Percentiles rank a stretch among this genome's conserved stretches.
phyloP scores from a whole-genome alignment of 2,888 invertebrate genomes.

The Drosophila lacicola region DNA sequence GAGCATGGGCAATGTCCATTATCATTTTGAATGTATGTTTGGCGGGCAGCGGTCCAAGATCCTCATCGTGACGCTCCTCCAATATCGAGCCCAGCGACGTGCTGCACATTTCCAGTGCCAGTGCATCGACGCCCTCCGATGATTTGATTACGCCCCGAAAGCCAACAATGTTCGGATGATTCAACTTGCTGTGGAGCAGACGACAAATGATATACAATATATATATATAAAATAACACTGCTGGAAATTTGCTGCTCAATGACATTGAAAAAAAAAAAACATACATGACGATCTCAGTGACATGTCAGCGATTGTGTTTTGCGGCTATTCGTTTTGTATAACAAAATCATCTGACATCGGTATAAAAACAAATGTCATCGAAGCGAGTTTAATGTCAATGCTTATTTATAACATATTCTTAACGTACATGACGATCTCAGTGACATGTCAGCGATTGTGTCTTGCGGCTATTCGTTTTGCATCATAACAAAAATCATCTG shows the following conservation, averaged over 20 bases:
- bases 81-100: conserved; percentile 90
- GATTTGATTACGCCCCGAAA: conserved; percentile 87
- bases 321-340: too few relatives aligned
- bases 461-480: too few relatives aligned
- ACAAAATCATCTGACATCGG: too few relatives aligned
- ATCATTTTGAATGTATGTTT: conserved; percentile 89
- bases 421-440: too few relatives aligned
- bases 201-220: not conserved
- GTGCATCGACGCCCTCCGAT: conserved; percentile 85
- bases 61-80: conserved; percentile 88
- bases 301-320: too few relatives aligned
- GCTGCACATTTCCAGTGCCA: conserved; percentile 93
- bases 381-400: too few relatives aligned
- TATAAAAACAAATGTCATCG: too few relatives aligned
- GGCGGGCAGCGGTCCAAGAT: conserved; percentile 87
- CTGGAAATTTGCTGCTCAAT: not conserved
- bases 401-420: too few relatives aligned
- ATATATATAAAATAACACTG: not conserved
- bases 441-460: too few relatives aligned
- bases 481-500: too few relatives aligned
- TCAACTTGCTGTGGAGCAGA: conserved; percentile 85
- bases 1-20: conserved; percentile 88
- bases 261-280: not conserved
- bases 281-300: too few relatives aligned
- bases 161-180: conserved; percentile 94